Evolutionary conservation across 2,888 invertebrate genomes (phyloP).

Genomic region (Lasioglossum pauxillum): DNA sequence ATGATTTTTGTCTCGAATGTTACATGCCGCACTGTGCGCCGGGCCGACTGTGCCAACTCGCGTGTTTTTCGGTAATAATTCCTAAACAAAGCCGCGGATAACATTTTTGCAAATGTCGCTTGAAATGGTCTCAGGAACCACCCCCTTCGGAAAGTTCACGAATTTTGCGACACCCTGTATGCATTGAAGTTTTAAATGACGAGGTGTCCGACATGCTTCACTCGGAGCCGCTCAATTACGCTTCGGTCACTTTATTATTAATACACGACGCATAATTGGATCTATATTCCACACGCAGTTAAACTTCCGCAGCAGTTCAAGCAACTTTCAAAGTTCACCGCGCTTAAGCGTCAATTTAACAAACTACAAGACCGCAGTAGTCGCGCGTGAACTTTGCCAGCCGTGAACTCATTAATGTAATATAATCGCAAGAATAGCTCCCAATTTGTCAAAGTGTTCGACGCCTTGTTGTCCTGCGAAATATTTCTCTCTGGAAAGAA

Average conservation of each 20-base stretch:
- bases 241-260: neutral
- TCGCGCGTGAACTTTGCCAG: neutral
- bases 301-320: neutral
- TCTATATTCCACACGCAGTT: neutral
- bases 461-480: neutral
- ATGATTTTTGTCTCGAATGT: no score
- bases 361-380: neutral
- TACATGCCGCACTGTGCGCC: no score
- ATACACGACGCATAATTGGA: neutral
- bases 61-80: no score
- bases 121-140: no score
- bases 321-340: neutral
- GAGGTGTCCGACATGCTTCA: neutral
- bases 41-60: no score
- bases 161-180: no score
- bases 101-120: no score
- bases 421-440: neutral
- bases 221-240: neutral
- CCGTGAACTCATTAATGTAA: neutral
- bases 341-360: neutral
- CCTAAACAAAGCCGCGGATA: no score
- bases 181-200: neutral
- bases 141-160: no score
- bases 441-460: neutral
- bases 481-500: neutral